phyloP scores from a whole-genome alignment of 2,888 invertebrate species.

The Epinotia nisella region DNA sequence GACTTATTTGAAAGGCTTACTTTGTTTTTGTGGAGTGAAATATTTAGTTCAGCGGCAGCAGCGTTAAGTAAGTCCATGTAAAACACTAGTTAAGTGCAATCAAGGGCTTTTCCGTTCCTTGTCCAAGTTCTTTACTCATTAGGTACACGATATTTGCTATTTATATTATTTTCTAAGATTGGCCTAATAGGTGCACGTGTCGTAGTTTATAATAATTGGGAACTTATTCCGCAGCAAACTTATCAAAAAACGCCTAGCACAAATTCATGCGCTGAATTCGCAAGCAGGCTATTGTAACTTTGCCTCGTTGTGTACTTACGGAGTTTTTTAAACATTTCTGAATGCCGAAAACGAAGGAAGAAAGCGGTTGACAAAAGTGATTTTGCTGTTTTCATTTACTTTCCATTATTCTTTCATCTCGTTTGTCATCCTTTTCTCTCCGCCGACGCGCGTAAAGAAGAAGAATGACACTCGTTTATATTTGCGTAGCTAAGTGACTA shows the following conservation, averaged over 20 bases:
- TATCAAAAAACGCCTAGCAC: conserved; percentile 46
- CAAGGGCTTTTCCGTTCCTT: not conserved
- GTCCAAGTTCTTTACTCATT: not conserved
- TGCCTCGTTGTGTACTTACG: conserved; percentile 56
- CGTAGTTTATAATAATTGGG: conserved; percentile 43
- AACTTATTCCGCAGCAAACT: conserved; percentile 44
- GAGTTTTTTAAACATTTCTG: conserved; percentile 62
- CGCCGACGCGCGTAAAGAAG: conserved; percentile 73
- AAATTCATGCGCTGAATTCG: conserved; percentile 56
- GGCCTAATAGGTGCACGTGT: conserved; percentile 28
- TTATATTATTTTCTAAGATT: not conserved
- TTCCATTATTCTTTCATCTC: conserved; percentile 81
- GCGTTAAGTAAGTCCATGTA: not conserved
- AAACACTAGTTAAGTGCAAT: not conserved
- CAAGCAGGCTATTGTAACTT: conserved; percentile 58
- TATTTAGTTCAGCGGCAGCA: not conserved
- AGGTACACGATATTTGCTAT: not conserved
- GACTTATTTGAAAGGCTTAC: not conserved
- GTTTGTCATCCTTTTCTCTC: conserved; percentile 81
- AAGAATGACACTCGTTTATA: conserved; percentile 78
- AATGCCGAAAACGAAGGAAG: conserved; percentile 67
- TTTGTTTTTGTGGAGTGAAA: not conserved
- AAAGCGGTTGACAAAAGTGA: conserved; percentile 78
- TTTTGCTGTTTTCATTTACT: conserved; percentile 82
- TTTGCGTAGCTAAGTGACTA: conserved; percentile 76